Evolutionary conservation across 2,888 invertebrate genomes (phyloP).

Genomic region (Andrena praecox): DNA sequence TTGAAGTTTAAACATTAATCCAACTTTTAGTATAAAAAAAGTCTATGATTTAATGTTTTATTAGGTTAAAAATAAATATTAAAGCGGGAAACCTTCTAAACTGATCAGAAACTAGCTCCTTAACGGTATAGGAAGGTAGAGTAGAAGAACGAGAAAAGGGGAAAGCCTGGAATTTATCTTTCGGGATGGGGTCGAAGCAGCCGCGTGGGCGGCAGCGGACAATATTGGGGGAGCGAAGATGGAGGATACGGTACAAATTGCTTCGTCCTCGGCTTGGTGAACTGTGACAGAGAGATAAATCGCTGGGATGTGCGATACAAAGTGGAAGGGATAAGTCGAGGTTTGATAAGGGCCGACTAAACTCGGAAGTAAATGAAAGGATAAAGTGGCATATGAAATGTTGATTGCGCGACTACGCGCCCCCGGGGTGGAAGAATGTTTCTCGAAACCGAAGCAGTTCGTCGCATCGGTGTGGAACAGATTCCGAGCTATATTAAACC

Average conservation of each 20-base stretch:
- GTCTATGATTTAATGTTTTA: too few species aligned
- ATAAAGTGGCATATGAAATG: not conserved
- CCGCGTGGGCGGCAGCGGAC: conserved; percentile 20
- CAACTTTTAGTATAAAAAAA: too few species aligned
- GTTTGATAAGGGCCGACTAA: not conserved
- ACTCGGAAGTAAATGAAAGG: not conserved
- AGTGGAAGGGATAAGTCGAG: not conserved
- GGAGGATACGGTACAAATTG: conserved; percentile 48
- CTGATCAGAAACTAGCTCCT: too few species aligned
- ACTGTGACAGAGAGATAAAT: conserved; percentile 23
- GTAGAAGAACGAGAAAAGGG: not conserved
- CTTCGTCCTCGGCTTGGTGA: conserved; percentile 23
- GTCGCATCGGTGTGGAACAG: not conserved
- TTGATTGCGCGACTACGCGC: not conserved
- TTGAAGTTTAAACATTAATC: too few species aligned
- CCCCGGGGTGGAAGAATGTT: not conserved
- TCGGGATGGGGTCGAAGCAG: conserved; percentile 11
- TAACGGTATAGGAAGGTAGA: not conserved
- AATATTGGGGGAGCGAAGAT: conserved; percentile 14
- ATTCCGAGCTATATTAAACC: not conserved
- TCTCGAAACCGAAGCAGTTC: not conserved
- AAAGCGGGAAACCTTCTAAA: too few species aligned
- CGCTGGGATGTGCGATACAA: not conserved
- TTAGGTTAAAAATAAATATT: too few species aligned
- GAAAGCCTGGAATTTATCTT: conserved; percentile 24